These are phyloP conservation scores for Poecilia gillii DNA, from an alignment of 2,797 vertebrate genomes.

Conservation along the genomic window DNA sequence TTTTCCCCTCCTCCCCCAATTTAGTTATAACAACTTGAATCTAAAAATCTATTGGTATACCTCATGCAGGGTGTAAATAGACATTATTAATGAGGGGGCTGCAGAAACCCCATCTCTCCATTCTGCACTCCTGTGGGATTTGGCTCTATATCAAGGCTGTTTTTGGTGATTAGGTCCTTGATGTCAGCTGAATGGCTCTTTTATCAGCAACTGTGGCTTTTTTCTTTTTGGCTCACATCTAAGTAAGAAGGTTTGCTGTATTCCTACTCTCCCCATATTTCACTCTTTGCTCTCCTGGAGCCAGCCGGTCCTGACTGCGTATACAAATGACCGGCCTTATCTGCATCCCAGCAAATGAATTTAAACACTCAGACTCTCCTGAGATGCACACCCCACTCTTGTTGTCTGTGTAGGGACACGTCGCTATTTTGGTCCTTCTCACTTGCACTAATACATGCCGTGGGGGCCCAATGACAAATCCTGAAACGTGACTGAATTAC, in stretches of 20 bases:
- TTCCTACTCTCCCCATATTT: slow-evolving; percentile 53
- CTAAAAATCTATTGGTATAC: slow-evolving; percentile 59
- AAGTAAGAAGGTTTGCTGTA: slow-evolving; percentile 48
- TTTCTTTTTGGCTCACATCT: slow-evolving; percentile 57
- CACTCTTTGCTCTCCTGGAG: slow-evolving; percentile 54
- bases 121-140: slow-evolving; percentile 64
- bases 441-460: slow-evolving; percentile 47
- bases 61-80: slow-evolving; percentile 56
- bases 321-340: slow-evolving; percentile 69
- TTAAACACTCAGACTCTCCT: slow-evolving; percentile 45
- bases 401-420: slow-evolving; percentile 50
- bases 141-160: slow-evolving; percentile 71
- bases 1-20: background rate
- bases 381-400: slow-evolving; percentile 53
- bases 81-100: slow-evolving; percentile 53
- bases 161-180: slow-evolving; percentile 78
- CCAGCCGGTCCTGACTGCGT: slow-evolving; percentile 56
- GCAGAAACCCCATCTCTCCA: slow-evolving; percentile 58
- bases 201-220: slow-evolving; percentile 69
- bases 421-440: slow-evolving; percentile 48
- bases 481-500: slow-evolving; percentile 40
- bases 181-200: slow-evolving; percentile 77
- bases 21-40: slow-evolving; percentile 48
- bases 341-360: slow-evolving; percentile 62
- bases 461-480: slow-evolving; percentile 47